Evolutionary conservation across 1,140 invertebrate genomes (phyloP).

Genomic region (Temnothorax curvispinosus): DNA sequence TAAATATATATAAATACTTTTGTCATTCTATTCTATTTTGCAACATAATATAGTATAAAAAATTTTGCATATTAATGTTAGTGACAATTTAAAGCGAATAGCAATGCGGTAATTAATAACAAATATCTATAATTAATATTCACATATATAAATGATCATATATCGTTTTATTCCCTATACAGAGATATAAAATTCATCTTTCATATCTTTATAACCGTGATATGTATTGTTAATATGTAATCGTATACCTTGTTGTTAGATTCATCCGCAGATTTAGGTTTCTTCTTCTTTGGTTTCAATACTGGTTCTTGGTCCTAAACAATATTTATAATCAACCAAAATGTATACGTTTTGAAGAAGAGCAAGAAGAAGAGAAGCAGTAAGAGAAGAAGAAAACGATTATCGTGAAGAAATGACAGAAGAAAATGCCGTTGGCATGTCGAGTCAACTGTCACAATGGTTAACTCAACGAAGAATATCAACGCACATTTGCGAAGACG

Average conservation of each 20-base stretch:
- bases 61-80: conserved; percentile 17
- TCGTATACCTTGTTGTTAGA: conserved; percentile 69
- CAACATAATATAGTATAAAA: not conserved
- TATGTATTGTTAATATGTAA: conserved; percentile 20
- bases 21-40: conserved; percentile 8
- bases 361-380: not conserved
- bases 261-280: conserved; percentile 60
- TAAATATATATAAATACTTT: not conserved
- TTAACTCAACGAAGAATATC: not conserved
- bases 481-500: not conserved
- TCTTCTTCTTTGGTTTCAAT: conserved; percentile 69
- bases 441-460: not conserved
- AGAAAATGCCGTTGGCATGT: not conserved
- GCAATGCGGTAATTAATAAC: conserved; percentile 9
- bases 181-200: not conserved
- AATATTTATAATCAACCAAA: conserved; percentile 59
- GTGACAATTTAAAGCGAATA: conserved; percentile 28
- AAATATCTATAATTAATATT: not conserved
- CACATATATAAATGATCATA: not conserved
- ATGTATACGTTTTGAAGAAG: conserved; percentile 1
- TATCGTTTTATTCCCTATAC: not conserved
- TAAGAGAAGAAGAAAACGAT: not conserved
- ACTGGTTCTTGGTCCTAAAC: conserved; percentile 60
- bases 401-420: conserved; percentile 1
- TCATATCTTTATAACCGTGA: not conserved